Percentiles rank a stretch among this genome's conserved stretches.
Conservation (phyloP, 1,140 invertebrate species). For the Papilio polyxenes region DNA sequence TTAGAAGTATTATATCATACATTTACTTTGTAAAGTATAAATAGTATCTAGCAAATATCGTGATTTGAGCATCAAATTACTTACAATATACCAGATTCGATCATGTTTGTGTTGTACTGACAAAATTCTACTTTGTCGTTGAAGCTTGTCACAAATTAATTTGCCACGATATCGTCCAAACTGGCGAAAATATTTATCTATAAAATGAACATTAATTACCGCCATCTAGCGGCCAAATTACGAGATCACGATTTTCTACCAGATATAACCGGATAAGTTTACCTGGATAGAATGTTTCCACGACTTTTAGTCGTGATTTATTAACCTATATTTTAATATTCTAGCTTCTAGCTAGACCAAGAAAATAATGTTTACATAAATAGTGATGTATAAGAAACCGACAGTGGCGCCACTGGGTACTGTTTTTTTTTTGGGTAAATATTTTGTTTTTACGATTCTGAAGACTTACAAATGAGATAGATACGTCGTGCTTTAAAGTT, state of each 20-base stretch:
- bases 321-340: neutral
- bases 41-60: neutral
- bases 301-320: neutral
- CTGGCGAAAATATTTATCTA: conserved; percentile 17
- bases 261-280: neutral
- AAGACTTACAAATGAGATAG: neutral
- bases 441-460: too few species aligned
- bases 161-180: conserved; percentile 1
- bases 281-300: neutral
- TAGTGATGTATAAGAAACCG: neutral
- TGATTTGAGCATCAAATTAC: neutral
- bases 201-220: neutral
- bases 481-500: neutral
- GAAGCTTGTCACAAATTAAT: conserved; percentile 11
- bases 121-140: neutral
- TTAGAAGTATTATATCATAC: neutral
- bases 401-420: neutral
- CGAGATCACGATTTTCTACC: conserved; percentile 4
- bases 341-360: neutral
- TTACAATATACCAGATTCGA: conserved; percentile 7
- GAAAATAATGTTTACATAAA: neutral
- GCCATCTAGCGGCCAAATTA: neutral
- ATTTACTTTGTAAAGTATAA: neutral
- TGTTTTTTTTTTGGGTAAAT: neutral
- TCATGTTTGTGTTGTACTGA: neutral